Percentiles rank a stretch among this genome's conserved stretches.
These are phyloP conservation scores for Charaxes varanes DNA, from an alignment of 1,140 invertebrate genomes.

Conservation along the genomic window DNA sequence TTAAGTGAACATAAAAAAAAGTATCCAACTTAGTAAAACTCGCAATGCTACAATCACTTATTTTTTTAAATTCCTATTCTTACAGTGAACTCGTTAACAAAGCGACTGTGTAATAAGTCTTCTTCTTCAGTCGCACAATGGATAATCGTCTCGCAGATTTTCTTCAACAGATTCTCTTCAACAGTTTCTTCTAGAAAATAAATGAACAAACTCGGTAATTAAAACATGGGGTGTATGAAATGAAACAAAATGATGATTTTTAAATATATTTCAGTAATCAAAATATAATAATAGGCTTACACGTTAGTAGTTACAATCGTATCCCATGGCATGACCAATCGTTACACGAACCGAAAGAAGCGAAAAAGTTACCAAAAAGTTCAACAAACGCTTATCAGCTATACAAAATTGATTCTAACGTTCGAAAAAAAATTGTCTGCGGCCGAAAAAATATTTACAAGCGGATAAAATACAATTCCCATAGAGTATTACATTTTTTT, in stretches of 20 bases:
- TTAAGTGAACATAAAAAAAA: too few relatives aligned
- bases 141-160: too few relatives aligned
- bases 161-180: too few relatives aligned
- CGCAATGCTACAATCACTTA: too few relatives aligned
- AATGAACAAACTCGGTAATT: background rate
- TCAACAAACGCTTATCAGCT: slow-evolving; percentile 24
- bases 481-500: slow-evolving; percentile 45
- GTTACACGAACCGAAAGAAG: slow-evolving; percentile 25
- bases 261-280: slow-evolving; percentile 73
- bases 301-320: slow-evolving; percentile 70
- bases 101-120: too few relatives aligned
- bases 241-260: slow-evolving; percentile 52
- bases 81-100: too few relatives aligned
- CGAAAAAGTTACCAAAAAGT: slow-evolving; percentile 14
- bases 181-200: too few relatives aligned
- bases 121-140: too few relatives aligned
- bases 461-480: slow-evolving; percentile 48
- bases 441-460: slow-evolving; percentile 52
- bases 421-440: slow-evolving; percentile 12
- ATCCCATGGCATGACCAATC: slow-evolving; percentile 42
- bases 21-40: too few relatives aligned
- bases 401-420: slow-evolving; percentile 27
- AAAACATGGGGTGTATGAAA: slow-evolving; percentile 12
- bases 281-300: slow-evolving; percentile 74
- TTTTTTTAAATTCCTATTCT: too few relatives aligned